Evolutionary conservation across 2,797 vertebrate genomes (phyloP).

Genomic region (Triplophysa yarkandensis): DNA sequence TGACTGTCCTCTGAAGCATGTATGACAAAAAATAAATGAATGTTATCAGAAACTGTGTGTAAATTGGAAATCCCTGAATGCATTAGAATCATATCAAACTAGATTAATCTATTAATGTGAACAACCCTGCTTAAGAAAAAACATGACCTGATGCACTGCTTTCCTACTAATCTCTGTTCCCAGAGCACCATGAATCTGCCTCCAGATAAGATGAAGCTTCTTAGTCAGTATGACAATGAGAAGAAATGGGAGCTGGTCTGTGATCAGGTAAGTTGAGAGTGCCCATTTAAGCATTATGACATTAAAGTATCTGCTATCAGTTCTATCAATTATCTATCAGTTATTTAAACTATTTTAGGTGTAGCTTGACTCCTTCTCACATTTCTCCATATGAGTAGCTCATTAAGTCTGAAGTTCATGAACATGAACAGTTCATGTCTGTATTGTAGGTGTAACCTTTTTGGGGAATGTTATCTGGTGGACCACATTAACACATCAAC

Average conservation of each 20-base stretch:
- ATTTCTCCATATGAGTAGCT: not conserved
- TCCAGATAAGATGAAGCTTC: slow-evolving; percentile 89
- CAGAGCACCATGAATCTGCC: slow-evolving; percentile 97
- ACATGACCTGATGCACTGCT: not conserved
- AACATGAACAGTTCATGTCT: not conserved
- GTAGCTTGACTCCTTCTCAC: not conserved
- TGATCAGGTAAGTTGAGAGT: slow-evolving; percentile 80
- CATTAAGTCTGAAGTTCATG: not conserved
- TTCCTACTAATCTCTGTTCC: slow-evolving; percentile 34
- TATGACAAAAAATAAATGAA: not conserved
- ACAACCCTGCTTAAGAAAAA: not conserved
- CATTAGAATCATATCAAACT: not conserved
- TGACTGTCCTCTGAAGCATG: not conserved
- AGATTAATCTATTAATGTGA: not conserved
- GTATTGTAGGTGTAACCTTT: not conserved
- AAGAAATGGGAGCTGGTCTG: slow-evolving; percentile 99
- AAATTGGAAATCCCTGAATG: not conserved
- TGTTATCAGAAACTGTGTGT: not conserved
- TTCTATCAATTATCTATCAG: not conserved
- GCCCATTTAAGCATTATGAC: not conserved
- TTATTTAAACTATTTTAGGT: not conserved
- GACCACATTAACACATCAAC: slow-evolving; percentile 3
- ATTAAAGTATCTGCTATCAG: not conserved
- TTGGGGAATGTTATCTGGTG: not conserved
- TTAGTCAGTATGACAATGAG: slow-evolving; percentile 90